A percentile compares a stretch with the other conserved stretches of the same genome.
These are phyloP conservation scores for Paracyclopina nana DNA, from an alignment of 1,140 invertebrate species.

Conservation along the genomic window DNA sequence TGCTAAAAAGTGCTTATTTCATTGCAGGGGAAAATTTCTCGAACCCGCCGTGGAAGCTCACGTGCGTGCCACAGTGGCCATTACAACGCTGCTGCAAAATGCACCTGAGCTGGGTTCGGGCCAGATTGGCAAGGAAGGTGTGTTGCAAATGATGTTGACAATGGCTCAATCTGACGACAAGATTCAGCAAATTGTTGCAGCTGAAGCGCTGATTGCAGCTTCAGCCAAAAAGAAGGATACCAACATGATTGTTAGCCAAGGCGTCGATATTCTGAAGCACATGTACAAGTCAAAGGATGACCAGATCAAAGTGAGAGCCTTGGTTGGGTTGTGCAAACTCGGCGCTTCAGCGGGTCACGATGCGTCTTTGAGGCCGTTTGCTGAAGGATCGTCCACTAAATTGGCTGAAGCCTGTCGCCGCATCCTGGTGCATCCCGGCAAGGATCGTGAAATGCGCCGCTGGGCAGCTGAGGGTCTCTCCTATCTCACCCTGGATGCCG, in stretches of 20 bases:
- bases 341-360: conserved; percentile 91
- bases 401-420: conserved; percentile 78
- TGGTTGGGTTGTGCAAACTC: conserved; percentile 90
- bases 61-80: conserved; percentile 61
- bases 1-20: too few relatives aligned
- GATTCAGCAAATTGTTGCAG: conserved; percentile 65
- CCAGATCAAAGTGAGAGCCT: conserved; percentile 59
- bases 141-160: conserved; percentile 87
- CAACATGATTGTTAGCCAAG: conserved; percentile 66
- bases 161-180: conserved; percentile 74
- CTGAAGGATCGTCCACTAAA: conserved; percentile 81
- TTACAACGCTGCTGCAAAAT: conserved; percentile 73
- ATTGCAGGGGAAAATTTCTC: conserved; percentile 49
- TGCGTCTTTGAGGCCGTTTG: conserved; percentile 74
- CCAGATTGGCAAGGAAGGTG: conserved; percentile 60
- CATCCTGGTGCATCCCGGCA: conserved; percentile 64
- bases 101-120: conserved; percentile 79
- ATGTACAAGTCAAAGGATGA: conserved; percentile 81
- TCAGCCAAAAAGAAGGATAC: conserved; percentile 96
- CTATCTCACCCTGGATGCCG: conserved; percentile 89
- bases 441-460: conserved; percentile 68
- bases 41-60: conserved; percentile 73
- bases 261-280: conserved; percentile 79
- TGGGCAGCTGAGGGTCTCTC: conserved; percentile 96
- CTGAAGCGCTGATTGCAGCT: conserved; percentile 86